Conservation (phyloP, 2,113 vertebrate species). For the Phoenicopterus ruber region DNA sequence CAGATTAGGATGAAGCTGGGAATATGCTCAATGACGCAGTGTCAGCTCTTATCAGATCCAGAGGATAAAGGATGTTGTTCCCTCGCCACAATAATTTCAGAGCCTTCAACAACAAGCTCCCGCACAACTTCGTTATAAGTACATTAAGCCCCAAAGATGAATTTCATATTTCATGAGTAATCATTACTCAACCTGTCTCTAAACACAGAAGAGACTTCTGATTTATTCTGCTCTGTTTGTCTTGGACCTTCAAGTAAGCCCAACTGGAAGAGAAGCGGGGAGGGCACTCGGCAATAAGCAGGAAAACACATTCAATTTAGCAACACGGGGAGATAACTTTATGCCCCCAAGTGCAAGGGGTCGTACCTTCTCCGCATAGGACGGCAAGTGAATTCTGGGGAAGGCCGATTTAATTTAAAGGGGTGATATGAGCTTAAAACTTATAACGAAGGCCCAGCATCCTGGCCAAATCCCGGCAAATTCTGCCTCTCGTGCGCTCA, state of each 20-base stretch:
- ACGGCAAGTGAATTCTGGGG: background rate
- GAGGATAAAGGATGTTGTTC: background rate
- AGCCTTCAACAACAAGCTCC: background rate
- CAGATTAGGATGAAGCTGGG: background rate
- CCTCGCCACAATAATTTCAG: background rate
- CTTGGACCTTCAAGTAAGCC: background rate
- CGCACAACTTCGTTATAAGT: background rate
- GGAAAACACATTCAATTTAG: background rate
- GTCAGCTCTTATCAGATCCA: background rate
- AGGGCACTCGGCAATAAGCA: background rate
- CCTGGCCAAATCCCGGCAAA: background rate
- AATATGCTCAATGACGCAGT: background rate
- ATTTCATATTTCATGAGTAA: conserved; percentile 11
- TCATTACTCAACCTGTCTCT: conserved; percentile 36
- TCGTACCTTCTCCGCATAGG: accelerated
- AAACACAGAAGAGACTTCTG: background rate
- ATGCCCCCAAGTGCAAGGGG: background rate
- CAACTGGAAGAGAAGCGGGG: background rate
- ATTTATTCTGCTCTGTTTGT: conserved; percentile 41
- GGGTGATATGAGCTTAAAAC: background rate
- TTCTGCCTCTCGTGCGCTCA: background rate
- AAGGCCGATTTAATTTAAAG: background rate
- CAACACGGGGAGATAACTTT: accelerated
- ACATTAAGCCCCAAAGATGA: background rate
- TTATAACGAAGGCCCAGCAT: background rate